A percentile compares a stretch with the other conserved stretches of the same genome.
phyloP scores from a whole-genome alignment of 2,113 vertebrate genomes.

The Chrysemys picta region DNA sequence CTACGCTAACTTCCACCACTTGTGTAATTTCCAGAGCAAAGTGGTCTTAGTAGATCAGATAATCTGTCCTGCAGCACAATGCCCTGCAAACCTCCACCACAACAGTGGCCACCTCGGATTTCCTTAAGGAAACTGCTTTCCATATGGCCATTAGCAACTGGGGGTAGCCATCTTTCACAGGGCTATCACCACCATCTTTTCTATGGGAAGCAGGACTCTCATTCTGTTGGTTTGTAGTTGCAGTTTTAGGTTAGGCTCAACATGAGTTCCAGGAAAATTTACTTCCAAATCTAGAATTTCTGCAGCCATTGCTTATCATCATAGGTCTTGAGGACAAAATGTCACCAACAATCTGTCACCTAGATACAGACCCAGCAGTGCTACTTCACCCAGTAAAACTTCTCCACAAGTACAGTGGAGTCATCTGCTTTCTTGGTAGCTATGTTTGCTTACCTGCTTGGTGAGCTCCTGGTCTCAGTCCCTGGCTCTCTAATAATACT shows the following conservation, averaged over 20 bases:
- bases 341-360: background rate
- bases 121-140: background rate
- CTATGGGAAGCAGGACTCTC: background rate
- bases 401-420: background rate
- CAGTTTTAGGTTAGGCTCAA: background rate
- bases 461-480: background rate
- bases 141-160: accelerated
- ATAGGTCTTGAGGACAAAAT: background rate
- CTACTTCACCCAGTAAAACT: background rate
- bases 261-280: background rate
- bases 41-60: background rate
- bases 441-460: background rate
- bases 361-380: background rate
- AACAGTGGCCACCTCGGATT: background rate
- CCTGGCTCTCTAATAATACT: background rate
- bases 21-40: background rate
- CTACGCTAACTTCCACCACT: background rate
- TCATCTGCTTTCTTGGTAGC: background rate
- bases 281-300: background rate
- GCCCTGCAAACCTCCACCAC: background rate
- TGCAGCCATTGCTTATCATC: background rate
- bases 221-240: background rate
- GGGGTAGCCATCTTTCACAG: background rate
- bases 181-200: accelerated
- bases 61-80: background rate